Conservation (phyloP, 2,113 vertebrate species). For the Tupaia chinensis region DNA sequence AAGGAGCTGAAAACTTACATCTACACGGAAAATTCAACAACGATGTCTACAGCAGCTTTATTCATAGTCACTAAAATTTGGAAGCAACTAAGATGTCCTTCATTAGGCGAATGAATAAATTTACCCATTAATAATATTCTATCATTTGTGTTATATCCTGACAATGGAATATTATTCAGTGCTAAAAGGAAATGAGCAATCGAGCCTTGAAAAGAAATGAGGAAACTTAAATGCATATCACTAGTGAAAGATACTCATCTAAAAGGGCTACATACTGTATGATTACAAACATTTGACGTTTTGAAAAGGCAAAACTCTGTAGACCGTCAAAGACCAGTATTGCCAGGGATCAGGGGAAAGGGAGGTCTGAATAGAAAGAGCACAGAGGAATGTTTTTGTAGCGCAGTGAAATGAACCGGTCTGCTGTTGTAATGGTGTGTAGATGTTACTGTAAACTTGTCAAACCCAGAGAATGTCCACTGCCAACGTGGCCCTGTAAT, state of each 20-base stretch:
- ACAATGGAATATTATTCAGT: not conserved
- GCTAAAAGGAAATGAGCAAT: conserved; percentile 44
- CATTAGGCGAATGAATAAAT: not conserved
- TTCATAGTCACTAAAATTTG: not conserved
- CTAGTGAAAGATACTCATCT: not conserved
- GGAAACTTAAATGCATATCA: not conserved
- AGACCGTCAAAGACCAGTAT: not conserved
- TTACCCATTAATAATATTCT: too few species aligned
- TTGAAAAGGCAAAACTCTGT: not conserved
- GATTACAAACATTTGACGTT: not conserved
- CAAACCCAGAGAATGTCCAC: not conserved
- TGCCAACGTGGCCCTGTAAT: not conserved
- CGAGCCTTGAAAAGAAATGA: not conserved
- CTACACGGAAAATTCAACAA: not conserved
- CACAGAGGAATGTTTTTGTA: not conserved
- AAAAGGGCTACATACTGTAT: not conserved
- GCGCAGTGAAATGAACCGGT: not conserved
- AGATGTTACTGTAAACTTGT: not conserved
- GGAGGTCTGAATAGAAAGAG: not conserved
- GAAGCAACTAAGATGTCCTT: not conserved
- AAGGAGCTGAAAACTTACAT: not conserved
- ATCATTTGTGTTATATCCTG: not conserved
- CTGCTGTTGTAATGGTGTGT: not conserved
- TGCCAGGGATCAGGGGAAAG: not conserved
- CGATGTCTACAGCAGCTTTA: not conserved